Base-by-base conservation (phyloP, 2,113 vertebrate genomes). In the Monarcha castaneiventris region DNA sequence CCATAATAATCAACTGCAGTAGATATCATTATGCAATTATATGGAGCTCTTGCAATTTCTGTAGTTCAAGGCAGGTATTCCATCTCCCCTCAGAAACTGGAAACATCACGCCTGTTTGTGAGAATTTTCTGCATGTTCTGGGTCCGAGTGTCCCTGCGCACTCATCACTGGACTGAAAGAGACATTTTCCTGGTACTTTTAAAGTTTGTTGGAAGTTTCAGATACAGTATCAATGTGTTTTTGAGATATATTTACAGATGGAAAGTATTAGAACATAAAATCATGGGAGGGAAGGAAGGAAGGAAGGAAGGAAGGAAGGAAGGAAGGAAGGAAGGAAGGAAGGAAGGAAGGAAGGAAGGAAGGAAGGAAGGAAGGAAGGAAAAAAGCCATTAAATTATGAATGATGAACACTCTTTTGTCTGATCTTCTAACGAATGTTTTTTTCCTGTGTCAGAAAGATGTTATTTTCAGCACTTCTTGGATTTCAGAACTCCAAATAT, bases 311-410 rank as follows among this genome's bases (percentile, higher is more conserved):
- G 2, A 35, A 8, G 54, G 30, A 29, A 52, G 11, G 16, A 54
- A 37, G 58, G 15, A 13, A 20, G 39, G 23, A 27, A 14, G 64
- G 11, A n/a, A 26, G 64, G 32, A 15, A 37, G 63, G 43, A 46
- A 14, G 44, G 33, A 27, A n/a, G 64, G 22, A n/a, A 48, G 46
- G 66, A 68, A 76, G 29, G 17, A 37, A 68, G 12, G 16, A 72
- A 51, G 27, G 63, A 16, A 35, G 44, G 33, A 14, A n/a, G 64
- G 32, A 48, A 69, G 11, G 15, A 71, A 49, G n/a, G 26, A 10
- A 20, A 19, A 19, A 41, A 17, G 1, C 7, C 3, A 48, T 22
- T 54, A 35, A 62, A 35, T 16, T 2, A 5, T 2, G 1, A 64
- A 39, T 13, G 2, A 5, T 3, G 2, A 68, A n/a, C 11, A 22